Base-by-base conservation (phyloP, 2,888 invertebrate species). In the Brachycybe producta region DNA sequence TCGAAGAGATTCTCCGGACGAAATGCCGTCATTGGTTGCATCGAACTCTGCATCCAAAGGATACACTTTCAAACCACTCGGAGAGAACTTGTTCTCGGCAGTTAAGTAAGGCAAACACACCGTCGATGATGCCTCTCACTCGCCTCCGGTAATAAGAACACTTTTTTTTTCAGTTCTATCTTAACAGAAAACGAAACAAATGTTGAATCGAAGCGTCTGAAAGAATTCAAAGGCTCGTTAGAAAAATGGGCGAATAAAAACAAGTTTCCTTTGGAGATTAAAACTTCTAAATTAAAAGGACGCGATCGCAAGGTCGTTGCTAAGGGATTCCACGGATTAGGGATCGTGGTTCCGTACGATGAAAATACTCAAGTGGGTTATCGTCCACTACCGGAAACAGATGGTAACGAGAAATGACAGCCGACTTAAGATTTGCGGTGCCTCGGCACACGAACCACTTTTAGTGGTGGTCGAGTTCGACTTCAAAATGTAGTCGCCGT, bases 321-420 rank as follows among this genome's bases (percentile, higher is more conserved):
- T 1, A 78, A 75, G 64, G 78, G 83, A 28, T 81, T 88, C 59
- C 86, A 88, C 65, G 26, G 78, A 51, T 79, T 80, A 38, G 91
- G 91, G 15, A 78, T 92, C 59, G 80, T 83, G 26, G 91, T 92
- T 1, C 90, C 90, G 0, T 81, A 80, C 51, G 73, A 87, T 59
- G 79, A 78, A 61, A 82, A 82, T 64, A 79, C 82, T 0, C 78
- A 86, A 61, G 63, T 87, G 3, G 95, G 95, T 0, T 95, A 95
- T 64, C 75, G 95, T 55, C 66, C 66, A 49, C 62, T 78, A 70
- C 74, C 77, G 34, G 81, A 80, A 59, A 79, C 76, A 27, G 76
- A 82, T 66, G 73, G 79, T 73, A 71, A 39, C 17, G 39, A 11
- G 24, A 27, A 3, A 40, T 24, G 8, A 5, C 23, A 23, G 11